Percentiles rank a stretch among this genome's conserved stretches.
These are phyloP conservation scores for Nanorana parkeri DNA, from an alignment of 2,113 vertebrate species.

Conservation along the genomic window DNA sequence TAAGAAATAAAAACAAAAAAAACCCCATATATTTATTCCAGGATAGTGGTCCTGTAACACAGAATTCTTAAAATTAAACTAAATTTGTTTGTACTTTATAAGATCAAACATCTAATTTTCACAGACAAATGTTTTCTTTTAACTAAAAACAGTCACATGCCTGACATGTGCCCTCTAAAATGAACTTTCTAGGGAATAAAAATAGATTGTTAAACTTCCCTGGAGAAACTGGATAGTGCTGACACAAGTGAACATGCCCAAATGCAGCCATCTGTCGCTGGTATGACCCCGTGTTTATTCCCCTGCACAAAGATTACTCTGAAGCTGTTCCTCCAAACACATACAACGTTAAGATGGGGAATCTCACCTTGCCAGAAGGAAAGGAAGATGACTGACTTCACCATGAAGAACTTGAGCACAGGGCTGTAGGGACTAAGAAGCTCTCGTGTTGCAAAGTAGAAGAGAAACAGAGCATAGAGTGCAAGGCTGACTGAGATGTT, in stretches of 20 bases:
- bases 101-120: too few relatives aligned
- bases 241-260: neutral
- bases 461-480: slow-evolving; percentile 93
- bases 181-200: slow-evolving; percentile 4
- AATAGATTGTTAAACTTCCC: slow-evolving; percentile 3
- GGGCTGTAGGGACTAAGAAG: slow-evolving; percentile 92
- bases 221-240: neutral
- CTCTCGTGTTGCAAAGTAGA: slow-evolving; percentile 91
- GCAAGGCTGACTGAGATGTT: slow-evolving; percentile 96
- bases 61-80: too few relatives aligned
- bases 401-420: slow-evolving; percentile 97
- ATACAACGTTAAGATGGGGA: too few relatives aligned
- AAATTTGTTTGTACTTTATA: too few relatives aligned
- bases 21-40: too few relatives aligned
- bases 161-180: neutral
- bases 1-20: too few relatives aligned
- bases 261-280: neutral
- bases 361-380: slow-evolving; percentile 95
- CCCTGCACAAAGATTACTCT: neutral
- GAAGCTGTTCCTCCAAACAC: neutral
- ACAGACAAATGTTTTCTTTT: too few relatives aligned
- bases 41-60: too few relatives aligned
- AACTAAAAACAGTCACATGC: too few relatives aligned
- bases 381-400: slow-evolving; percentile 96
- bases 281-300: slow-evolving; percentile 5